Evolutionary conservation across 2,113 vertebrate species (phyloP), one percentile per base, ranked within the genome.

Genomic region (Neogale vison): DNA sequence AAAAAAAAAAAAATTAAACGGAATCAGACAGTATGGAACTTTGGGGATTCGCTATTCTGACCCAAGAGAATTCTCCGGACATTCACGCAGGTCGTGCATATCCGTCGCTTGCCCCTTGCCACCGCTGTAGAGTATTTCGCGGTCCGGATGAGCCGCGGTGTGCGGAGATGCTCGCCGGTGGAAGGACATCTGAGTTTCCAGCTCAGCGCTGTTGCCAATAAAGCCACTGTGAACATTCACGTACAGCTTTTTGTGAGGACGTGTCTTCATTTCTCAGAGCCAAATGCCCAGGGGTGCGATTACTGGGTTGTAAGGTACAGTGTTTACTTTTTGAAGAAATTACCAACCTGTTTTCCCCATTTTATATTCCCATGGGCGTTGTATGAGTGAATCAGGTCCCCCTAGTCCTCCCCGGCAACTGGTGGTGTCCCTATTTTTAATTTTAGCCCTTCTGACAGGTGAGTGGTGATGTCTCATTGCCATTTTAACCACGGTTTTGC

Each of bases 61-160:
- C 24, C 39, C n/a, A 5, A 21, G 2, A 1, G 26, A 26, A 23
- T 31, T 24, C 67, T 82, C 79, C 17, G 3, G 50, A 13, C 26
- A 9, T 1, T 17, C 2, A 6, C 13, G 36, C 45, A 11, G 63
- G 9, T 7, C 12, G 2, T 3, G 31, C 7, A 9, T 14, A 5
- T 17, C 12, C 0, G 0, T 6, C 2, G 1, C 10, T 39, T 1
- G 1, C 2, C 42, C 74, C 63, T 85, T 74, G 0, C 57, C 14
- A 7, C 15, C 14, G 39, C 83, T n/a, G 63, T 12, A 52, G 79
- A 7, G 34, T 91, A 74, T 31, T 91, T 84, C 34, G 4, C 0
- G 1, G 39, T 6, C 0, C 0, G 14, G n/a, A 11, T 0, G 5
- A 20, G 7, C 13, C 5, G 5, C 13, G 0, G 4, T 23, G 9